phyloP scores from a whole-genome alignment of 2,797 vertebrate genomes.

The Trichosurus vulpecula region DNA sequence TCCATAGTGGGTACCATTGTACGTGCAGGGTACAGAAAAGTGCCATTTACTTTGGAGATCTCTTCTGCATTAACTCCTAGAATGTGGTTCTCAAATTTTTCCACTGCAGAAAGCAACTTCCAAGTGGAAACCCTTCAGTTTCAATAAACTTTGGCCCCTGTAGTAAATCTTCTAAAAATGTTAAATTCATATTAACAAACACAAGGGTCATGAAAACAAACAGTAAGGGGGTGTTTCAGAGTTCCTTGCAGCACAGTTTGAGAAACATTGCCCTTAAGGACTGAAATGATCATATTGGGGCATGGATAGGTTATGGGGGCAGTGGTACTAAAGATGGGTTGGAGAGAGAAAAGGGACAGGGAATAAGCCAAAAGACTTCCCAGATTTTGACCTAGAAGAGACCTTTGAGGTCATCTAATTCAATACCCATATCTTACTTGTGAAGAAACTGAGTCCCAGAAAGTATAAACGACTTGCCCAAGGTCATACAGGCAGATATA shows the following conservation, averaged over 20 bases:
- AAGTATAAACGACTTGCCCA: not conserved
- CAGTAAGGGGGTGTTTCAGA: not conserved
- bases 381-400: not conserved
- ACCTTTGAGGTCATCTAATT: not conserved
- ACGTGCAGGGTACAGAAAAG: not conserved
- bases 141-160: not conserved
- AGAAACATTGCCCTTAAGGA: not conserved
- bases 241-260: not conserved
- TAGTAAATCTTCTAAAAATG: not conserved
- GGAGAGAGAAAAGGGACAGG: not conserved
- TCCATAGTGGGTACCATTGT: not conserved
- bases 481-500: not conserved
- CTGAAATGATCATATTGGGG: not conserved
- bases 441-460: not conserved
- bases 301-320: not conserved
- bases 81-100: not conserved
- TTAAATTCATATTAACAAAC: not conserved
- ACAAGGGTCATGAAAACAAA: not conserved
- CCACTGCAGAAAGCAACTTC: not conserved
- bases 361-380: not conserved
- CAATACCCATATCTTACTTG: not conserved
- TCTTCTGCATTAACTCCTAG: not conserved
- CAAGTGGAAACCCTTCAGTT: not conserved
- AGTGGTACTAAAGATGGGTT: not conserved
- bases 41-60: not conserved